Percentiles rank a stretch among this genome's conserved stretches.
phyloP scores from a whole-genome alignment of 2,888 invertebrate genomes.

The Agelastica alni region DNA sequence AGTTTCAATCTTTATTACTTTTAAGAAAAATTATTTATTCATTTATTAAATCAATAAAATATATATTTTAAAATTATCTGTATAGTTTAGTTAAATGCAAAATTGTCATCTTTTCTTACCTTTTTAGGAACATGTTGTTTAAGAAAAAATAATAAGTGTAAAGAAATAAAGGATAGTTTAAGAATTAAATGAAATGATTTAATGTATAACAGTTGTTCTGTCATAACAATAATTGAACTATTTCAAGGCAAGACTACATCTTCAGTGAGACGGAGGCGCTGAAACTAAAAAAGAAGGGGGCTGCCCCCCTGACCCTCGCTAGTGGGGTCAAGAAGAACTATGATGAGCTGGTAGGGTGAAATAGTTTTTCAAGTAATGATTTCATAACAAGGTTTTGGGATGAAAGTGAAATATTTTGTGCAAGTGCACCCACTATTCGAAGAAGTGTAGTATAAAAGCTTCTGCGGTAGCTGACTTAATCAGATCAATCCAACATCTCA shows the following conservation, averaged over 20 bases:
- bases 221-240: conserved; percentile 27
- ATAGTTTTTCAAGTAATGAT: conserved; percentile 42
- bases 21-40: too few relatives aligned
- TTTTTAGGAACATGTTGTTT: too few relatives aligned
- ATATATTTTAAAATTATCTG: too few relatives aligned
- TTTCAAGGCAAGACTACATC: conserved; percentile 25
- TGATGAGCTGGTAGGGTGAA: conserved; percentile 39
- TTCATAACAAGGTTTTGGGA: conserved; percentile 50
- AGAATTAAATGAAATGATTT: too few relatives aligned
- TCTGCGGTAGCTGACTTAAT: conserved; percentile 41
- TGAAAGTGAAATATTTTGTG: conserved; percentile 51
- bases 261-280: conserved; percentile 16
- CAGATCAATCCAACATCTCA: conserved; percentile 45
- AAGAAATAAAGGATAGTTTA: too few relatives aligned
- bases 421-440: conserved; percentile 49
- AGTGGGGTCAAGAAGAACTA: conserved; percentile 19
- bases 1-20: too few relatives aligned
- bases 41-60: too few relatives aligned
- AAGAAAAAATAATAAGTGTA: too few relatives aligned
- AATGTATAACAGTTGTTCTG: conserved; percentile 15
- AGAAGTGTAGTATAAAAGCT: conserved; percentile 49
- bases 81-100: too few relatives aligned
- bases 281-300: conserved; percentile 10
- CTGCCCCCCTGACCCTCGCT: conserved; percentile 15
- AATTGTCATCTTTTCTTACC: too few relatives aligned